Conservation (phyloP, 2,113 vertebrate genomes). For the Phasianus colchicus region DNA sequence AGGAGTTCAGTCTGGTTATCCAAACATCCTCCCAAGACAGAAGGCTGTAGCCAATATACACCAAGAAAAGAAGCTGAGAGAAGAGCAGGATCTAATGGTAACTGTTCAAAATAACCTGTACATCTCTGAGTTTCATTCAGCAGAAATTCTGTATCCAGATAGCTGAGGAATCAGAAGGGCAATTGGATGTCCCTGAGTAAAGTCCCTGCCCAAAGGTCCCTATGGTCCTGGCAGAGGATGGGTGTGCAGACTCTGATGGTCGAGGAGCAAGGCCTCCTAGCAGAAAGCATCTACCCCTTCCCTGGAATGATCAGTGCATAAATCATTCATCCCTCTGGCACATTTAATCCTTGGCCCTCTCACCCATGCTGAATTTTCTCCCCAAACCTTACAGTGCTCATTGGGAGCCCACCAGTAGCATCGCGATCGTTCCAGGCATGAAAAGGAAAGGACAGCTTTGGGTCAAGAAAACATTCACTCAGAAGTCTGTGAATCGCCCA, state of each 20-base stretch:
- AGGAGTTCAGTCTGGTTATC: not conserved
- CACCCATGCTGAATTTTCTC: rapidly evolving
- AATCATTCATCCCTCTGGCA: not conserved
- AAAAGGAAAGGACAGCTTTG: not conserved
- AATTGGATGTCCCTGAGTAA: not conserved
- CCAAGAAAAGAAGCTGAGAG: not conserved
- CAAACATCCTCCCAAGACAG: not conserved
- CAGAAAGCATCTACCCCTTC: not conserved
- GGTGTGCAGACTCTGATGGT: not conserved
- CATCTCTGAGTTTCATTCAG: not conserved
- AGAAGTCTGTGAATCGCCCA: not conserved
- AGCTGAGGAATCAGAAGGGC: not conserved
- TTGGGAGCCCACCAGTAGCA: not conserved
- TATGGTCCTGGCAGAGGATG: rapidly evolving
- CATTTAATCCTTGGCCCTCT: not conserved
- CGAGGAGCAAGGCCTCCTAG: not conserved
- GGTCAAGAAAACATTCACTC: not conserved
- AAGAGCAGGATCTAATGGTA: not conserved
- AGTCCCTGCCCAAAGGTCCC: not conserved
- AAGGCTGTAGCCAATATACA: no score
- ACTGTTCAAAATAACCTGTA: not conserved
- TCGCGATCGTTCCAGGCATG: not conserved
- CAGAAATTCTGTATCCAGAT: not conserved
- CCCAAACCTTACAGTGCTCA: not conserved
- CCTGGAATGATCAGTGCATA: not conserved